Base-by-base conservation (phyloP, 1,140 invertebrate genomes). In the Megathymus violae region DNA sequence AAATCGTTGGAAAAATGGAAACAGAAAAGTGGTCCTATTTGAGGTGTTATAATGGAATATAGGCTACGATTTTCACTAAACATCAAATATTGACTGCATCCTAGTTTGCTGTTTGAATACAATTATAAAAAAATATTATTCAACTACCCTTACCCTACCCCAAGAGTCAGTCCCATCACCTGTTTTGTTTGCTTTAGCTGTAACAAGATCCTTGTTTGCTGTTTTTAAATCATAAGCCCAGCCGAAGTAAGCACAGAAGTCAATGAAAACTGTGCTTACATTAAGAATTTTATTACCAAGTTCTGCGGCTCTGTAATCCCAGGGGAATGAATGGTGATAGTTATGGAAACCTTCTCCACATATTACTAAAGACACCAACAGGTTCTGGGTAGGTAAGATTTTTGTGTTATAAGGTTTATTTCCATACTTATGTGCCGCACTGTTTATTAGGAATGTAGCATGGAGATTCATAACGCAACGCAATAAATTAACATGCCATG, bases 341-440 rank as follows among this genome's bases (percentile, higher is more conserved):
- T 67, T 67, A 10, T 67, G 64, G 7, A 56, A 62, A 0, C 64
- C 64, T 25, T 67, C 59, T 1, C 59, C 64, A 6, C 71, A 69
- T 1, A 68, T 17, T 0, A 68, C 7, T 1, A 76, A 54, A 0
- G 69, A 65, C 0, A 75, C 67, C 0, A 31, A 0, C 0, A 71
- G 14, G 43, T 50, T 71, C 17, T 75, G 73, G 0, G 25, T 54
- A 0, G 76, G 66, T 19, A 64, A 61, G 6, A 78, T 74, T 9
- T 17, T 51, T 11, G 41, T 62, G 13, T 78, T 73, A 22, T 78
- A 78, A 0, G 76, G 76, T 13, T 71, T 78, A 36, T 61, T 67
- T 4, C 76, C 76, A 64, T 60, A 78, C 1, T 71, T 7, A 15
- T 78, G 76, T 14, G 73, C 76, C 2, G 62, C 66, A 36, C 76